Conservation (phyloP, 2,888 invertebrate genomes). For the Drosophila kanekoi region DNA sequence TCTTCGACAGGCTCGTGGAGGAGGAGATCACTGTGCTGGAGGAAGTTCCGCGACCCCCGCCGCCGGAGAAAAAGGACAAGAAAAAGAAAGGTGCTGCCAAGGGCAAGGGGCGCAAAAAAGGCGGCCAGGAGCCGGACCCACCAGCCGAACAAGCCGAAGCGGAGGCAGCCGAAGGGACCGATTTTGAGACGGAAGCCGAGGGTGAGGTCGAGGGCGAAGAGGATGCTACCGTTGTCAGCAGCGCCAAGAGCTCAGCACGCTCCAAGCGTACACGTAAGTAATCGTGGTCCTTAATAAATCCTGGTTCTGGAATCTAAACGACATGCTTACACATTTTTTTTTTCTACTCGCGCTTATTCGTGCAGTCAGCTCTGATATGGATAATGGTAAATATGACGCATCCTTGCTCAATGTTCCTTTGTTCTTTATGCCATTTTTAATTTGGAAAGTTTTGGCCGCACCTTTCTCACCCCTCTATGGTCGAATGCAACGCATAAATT, state of each 20-base stretch:
- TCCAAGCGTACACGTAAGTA: slow-evolving; percentile 68
- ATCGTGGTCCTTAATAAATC: background rate
- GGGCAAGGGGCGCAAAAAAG: slow-evolving; percentile 54
- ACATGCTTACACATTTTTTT: slow-evolving; percentile 24
- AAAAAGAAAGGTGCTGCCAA: slow-evolving; percentile 65
- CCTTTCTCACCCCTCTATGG: slow-evolving; percentile 17
- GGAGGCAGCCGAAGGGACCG: slow-evolving; percentile 49
- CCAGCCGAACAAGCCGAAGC: slow-evolving; percentile 27
- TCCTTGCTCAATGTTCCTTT: slow-evolving; percentile 32
- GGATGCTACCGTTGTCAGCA: slow-evolving; percentile 63
- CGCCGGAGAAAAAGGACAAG: slow-evolving; percentile 81
- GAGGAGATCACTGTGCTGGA: slow-evolving; percentile 90
- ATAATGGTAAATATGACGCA: slow-evolving; percentile 82
- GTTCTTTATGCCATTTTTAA: slow-evolving; percentile 58
- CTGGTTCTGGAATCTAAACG: background rate
- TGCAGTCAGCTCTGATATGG: slow-evolving; percentile 84
- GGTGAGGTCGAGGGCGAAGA: slow-evolving; percentile 67
- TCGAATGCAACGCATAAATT: slow-evolving; percentile 68
- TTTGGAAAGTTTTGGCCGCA: slow-evolving; percentile 66
- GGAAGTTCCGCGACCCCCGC: slow-evolving; percentile 86
- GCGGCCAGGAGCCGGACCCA: slow-evolving; percentile 57
- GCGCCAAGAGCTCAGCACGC: slow-evolving; percentile 73
- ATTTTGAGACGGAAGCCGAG: slow-evolving; percentile 62
- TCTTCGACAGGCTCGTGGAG: slow-evolving; percentile 90
- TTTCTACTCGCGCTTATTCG: slow-evolving; percentile 16